A percentile compares a stretch with the other conserved stretches of the same genome.
phyloP scores from a whole-genome alignment of 2,888 invertebrate species.

The Luperina nickerlii region DNA sequence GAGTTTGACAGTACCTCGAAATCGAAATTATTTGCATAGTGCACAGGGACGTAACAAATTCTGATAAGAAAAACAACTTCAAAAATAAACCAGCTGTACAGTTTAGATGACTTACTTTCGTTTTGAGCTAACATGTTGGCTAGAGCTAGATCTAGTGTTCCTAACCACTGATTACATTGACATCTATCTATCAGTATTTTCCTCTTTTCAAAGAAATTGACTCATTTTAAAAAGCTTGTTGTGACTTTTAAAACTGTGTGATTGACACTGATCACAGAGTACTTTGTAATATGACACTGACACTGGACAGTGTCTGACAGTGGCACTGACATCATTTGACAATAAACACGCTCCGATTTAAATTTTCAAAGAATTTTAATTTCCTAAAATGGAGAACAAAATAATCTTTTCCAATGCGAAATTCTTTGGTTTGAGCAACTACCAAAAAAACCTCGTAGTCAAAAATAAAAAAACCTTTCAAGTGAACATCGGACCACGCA shows the following conservation, averaged over 20 bases:
- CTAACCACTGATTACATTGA: conserved; percentile 12
- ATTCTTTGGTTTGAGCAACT: too few species aligned
- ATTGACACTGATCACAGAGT: background rate
- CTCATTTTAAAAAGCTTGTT: conserved; percentile 47
- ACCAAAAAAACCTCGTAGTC: too few species aligned
- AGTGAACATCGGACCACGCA: too few species aligned
- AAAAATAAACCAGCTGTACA: background rate
- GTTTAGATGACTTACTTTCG: conserved; percentile 45
- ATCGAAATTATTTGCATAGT: background rate
- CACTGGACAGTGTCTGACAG: background rate
- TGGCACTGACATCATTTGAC: background rate
- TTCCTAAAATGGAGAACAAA: background rate
- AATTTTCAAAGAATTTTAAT: background rate
- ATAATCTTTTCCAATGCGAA: background rate
- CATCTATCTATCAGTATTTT: conserved; percentile 36
- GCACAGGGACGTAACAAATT: background rate
- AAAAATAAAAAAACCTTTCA: too few species aligned
- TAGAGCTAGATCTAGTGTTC: background rate
- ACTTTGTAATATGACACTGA: too few species aligned
- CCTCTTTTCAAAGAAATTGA: conserved; percentile 41
- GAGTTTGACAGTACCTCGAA: background rate
- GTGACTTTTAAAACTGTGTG: conserved; percentile 21
- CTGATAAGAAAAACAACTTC: conserved; percentile 18
- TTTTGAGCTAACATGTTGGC: conserved; percentile 49
- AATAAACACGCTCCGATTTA: background rate